Conservation (phyloP, 2,888 invertebrate genomes). For the Drosophila pegasa region DNA sequence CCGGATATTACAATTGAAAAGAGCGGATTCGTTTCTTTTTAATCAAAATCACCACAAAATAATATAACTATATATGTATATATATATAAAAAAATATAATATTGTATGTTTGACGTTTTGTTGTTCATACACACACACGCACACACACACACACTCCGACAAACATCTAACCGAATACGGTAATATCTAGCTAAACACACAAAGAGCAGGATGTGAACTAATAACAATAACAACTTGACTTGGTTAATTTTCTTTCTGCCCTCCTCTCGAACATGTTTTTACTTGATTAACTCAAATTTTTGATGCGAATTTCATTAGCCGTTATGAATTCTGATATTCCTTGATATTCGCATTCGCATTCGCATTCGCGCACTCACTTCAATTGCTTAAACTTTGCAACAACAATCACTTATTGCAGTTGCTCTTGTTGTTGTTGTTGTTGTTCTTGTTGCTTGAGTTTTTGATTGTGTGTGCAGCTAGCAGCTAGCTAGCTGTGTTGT, state of each 20-base stretch:
- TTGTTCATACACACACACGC: conserved; percentile 10
- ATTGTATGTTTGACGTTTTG: conserved; percentile 6
- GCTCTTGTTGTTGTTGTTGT: conserved; percentile 3
- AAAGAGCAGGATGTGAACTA: conserved; percentile 64
- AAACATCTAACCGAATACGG: conserved; percentile 20
- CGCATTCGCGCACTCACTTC: conserved; percentile 61
- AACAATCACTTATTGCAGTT: conserved; percentile 51
- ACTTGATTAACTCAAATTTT: conserved; percentile 16
- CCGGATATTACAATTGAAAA: conserved; percentile 81
- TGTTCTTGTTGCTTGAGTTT: conserved; percentile 27
- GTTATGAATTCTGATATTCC: conserved; percentile 21
- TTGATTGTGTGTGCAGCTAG: conserved; percentile 28
- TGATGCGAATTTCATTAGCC: conserved; percentile 18
- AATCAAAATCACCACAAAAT: conserved; percentile 57
- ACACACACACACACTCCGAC: neutral
- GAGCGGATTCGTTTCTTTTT: conserved; percentile 61
- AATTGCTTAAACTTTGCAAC: conserved; percentile 59
- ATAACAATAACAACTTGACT: conserved; percentile 50
- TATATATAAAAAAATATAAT: conserved; percentile 14
- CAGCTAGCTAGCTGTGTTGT: conserved; percentile 19
- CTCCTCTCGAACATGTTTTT: conserved; percentile 16
- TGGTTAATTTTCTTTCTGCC: conserved; percentile 25
- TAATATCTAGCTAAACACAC: conserved; percentile 32
- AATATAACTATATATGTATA: conserved; percentile 25
- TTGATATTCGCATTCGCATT: too few relatives aligned